Conservation (phyloP, 2,113 vertebrate species). For the Urocynchramus pylzowi region DNA sequence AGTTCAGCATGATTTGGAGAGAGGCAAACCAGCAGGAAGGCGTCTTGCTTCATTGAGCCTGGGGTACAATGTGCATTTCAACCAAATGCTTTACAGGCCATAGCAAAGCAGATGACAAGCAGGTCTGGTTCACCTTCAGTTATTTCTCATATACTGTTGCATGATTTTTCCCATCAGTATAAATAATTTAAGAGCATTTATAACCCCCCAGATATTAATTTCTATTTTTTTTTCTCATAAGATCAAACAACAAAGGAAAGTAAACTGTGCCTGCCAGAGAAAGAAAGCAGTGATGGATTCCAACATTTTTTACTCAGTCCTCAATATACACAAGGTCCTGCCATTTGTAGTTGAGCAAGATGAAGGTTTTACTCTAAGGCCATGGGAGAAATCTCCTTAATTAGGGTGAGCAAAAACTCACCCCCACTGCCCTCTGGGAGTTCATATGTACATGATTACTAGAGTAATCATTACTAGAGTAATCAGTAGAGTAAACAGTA, state of each 20-base stretch:
- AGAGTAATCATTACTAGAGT: too few species aligned
- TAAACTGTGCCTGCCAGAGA: not conserved
- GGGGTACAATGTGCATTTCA: not conserved
- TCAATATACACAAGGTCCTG: not conserved
- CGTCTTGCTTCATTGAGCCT: not conserved
- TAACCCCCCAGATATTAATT: not conserved
- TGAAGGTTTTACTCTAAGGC: not conserved
- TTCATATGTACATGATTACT: not conserved
- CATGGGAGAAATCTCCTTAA: not conserved
- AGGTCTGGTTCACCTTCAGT: not conserved
- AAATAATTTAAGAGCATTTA: not conserved
- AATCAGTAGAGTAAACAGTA: too few species aligned
- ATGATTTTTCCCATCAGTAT: not conserved
- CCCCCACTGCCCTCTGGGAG: not conserved
- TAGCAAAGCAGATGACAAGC: not conserved
- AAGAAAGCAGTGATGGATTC: not conserved
- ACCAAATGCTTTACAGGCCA: not conserved
- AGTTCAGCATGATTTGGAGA: not conserved
- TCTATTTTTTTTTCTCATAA: conserved; percentile 15
- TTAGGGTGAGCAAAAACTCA: not conserved
- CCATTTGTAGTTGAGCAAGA: not conserved
- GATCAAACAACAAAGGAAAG: not conserved
- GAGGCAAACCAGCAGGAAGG: not conserved
- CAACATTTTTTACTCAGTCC: not conserved
- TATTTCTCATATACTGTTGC: not conserved